Base-by-base conservation (phyloP, 2,113 vertebrate species). In the Hemiprocne comata region DNA sequence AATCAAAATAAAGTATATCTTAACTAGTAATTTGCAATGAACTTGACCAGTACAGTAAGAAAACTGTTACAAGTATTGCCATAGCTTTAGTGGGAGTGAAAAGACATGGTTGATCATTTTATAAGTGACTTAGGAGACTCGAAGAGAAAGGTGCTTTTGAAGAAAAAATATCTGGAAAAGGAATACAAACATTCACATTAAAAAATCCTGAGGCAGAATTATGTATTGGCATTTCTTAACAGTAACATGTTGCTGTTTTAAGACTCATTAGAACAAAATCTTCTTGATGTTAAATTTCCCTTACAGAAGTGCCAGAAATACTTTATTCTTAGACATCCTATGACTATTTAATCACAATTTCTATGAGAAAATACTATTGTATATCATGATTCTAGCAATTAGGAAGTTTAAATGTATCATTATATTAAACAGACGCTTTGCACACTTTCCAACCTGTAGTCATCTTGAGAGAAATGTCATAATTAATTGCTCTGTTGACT, bases 241-340 rank as follows among this genome's bases (percentile, higher is more conserved):
- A 75, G 79, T 89, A 92, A 66, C 65, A 26, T 54, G 58, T 87
- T 92, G 25, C 58, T 93, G 28, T 72, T 93, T 87, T 73, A 96
- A 94, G 71, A 85, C 90, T 97, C 85, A 94, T 95, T 96, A 95
- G 84, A 94, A 65, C 46, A 97, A 70, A 92, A 93, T 60, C 73
- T 75, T 95, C 94, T 95, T 95, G 54, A 87, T 82, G 81, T 92
- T 84, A 90, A 83, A 88, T 42, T 93, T 86, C 54, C 76, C 23
- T 71, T 82, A 82, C 74, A 88, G 94, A 93, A 76, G 51, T 95
- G 79, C 40, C 66, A 90, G 66, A 69, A 62, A 12, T 75, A 92
- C 81, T 93, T 87, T 67, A 64, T 82, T 92, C 67, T 85, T 96
- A 95, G 94, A 94, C 87, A 88, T 11, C 14, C 61, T 75, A 88